Base-by-base conservation (phyloP, 1,140 invertebrate genomes). In the Aphaenogaster ashmeadi region DNA sequence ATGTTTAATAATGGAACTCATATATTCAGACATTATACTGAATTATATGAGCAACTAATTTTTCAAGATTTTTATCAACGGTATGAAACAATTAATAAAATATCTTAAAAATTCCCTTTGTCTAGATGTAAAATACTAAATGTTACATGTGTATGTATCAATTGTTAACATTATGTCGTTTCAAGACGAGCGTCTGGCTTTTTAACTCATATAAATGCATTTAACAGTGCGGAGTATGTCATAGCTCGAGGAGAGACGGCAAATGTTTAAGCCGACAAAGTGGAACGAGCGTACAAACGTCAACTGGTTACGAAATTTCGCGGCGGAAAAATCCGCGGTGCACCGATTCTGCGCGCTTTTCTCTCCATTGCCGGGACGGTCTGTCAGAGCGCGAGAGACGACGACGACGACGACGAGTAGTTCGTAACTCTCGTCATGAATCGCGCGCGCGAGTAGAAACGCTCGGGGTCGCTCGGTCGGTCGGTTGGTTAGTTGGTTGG, bases 351-450 rank as follows among this genome's bases (percentile, higher is more conserved):
- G 58, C 84, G 75, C 79, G 84, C 85, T 71, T 87, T 90, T 87
- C 77, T 75, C 72, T 77, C 21, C 27, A 52, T 36, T 18, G 11
- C 27, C 33, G 44, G 27, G 13, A 15, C 8, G 58, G 54, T 84
- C 33, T 74, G 69, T 13, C 80, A 77, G 50, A 54, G 9, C 21
- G 75, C 33, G 74, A 56, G 64, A 27, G 60, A 27, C 15, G 71
- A 15, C 71, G 62, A 52, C n/a, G 33, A 69, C 79, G 67, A 36
- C 87, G 67, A 75, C 74, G 60, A 75, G 56, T 78, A 86, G 87
- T 90, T 90, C 87, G 88, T 86, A 89, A 88, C 72, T 85, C 77
- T 87, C 85, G 88, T 91, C 85, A 91, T 91, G 90, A 91, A 91
- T 91, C 86, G 87, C 71, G 84, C 88, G 90, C 89, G 71, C 87